phyloP scores from a whole-genome alignment of 92 coral and sea anemone genomes.

The Phenganax stokvisi region DNA sequence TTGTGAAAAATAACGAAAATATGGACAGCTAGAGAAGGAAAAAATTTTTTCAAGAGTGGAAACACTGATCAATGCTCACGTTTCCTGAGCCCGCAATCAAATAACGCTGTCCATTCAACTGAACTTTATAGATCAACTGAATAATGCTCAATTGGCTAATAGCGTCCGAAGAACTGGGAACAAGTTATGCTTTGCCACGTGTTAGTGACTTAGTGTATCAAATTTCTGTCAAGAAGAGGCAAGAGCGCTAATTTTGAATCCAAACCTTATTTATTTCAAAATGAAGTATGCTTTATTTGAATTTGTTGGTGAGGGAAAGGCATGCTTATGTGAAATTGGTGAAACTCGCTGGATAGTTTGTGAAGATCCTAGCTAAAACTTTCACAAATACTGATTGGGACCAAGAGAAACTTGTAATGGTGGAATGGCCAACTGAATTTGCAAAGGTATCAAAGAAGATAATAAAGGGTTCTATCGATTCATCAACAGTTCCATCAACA shows the following conservation, averaged over 20 bases:
- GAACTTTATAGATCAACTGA: neutral
- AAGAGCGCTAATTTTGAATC: neutral
- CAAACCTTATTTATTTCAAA: neutral
- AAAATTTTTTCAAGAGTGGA: too few species aligned
- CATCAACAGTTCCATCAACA: neutral
- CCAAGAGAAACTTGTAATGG: neutral
- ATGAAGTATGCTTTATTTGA: constrained; percentile 23
- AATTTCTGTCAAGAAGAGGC: neutral
- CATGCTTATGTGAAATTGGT: constrained; percentile 8
- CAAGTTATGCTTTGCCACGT: neutral
- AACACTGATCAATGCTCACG: neutral
- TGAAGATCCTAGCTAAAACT: constrained; percentile 6
- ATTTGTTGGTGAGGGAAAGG: neutral
- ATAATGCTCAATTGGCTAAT: neutral
- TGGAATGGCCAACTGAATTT: constrained; percentile 14
- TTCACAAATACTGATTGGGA: neutral
- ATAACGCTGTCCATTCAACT: neutral
- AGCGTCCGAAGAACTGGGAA: neutral
- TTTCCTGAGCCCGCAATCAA: neutral
- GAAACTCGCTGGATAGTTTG: constrained; percentile 12
- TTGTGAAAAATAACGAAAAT: too few species aligned
- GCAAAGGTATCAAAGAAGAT: neutral
- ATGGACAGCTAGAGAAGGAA: too few species aligned
- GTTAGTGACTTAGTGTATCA: neutral
- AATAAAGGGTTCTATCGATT: neutral